Percentiles rank a stretch among this genome's conserved stretches.
Evolutionary conservation across 2,888 invertebrate genomes (phyloP).

Genomic region (Lucinisca nassula): DNA sequence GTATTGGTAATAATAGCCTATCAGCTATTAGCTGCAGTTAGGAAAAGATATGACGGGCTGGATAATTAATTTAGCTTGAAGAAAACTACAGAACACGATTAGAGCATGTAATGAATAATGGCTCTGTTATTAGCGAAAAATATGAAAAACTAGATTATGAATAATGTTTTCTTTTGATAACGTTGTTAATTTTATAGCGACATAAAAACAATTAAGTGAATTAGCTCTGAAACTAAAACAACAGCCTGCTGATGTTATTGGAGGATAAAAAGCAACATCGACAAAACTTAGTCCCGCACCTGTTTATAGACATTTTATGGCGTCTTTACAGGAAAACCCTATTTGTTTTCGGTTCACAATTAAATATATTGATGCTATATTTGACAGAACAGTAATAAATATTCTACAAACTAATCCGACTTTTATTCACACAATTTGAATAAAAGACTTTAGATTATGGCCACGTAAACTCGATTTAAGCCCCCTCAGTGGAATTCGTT

Average conservation of each 20-base stretch:
- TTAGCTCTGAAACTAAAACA: background rate
- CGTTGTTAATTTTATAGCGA: constrained; percentile 13
- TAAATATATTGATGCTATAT: background rate
- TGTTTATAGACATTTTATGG: background rate
- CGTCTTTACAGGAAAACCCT: background rate
- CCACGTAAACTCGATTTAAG: too few species aligned
- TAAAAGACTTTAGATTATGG: too few species aligned
- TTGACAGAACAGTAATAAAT: background rate
- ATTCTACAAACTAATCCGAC: background rate
- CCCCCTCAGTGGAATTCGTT: too few species aligned
- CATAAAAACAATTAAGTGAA: constrained; percentile 14
- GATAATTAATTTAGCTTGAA: constrained; percentile 49
- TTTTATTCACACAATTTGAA: too few species aligned
- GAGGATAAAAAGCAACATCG: constrained; percentile 1
- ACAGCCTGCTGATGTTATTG: background rate
- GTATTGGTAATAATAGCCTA: constrained; percentile 55
- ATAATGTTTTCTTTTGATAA: constrained; percentile 5
- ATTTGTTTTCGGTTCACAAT: background rate
- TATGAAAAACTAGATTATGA: constrained; percentile 19
- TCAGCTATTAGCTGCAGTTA: constrained; percentile 39
- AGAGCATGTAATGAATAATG: constrained; percentile 10
- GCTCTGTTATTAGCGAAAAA: constrained; percentile 11
- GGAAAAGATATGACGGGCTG: constrained; percentile 58
- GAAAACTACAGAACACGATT: constrained; percentile 6
- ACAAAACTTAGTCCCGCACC: background rate